A percentile compares a stretch with the other conserved stretches of the same genome.
Conservation (phyloP, 2,797 vertebrate species). For the Gephyroberyx darwinii region DNA sequence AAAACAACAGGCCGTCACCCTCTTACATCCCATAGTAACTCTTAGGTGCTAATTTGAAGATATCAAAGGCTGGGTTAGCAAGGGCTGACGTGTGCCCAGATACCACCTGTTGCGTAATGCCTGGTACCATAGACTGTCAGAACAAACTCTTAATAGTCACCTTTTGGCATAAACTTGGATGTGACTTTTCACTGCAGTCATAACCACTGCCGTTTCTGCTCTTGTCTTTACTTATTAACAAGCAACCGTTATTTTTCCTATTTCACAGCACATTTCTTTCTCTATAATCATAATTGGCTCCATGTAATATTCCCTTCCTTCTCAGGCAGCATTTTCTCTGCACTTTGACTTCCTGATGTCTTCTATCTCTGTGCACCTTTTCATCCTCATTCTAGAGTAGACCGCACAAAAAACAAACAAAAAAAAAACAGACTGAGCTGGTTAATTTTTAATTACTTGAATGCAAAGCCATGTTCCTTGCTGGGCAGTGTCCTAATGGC, state of each 20-base stretch:
- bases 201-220: neutral
- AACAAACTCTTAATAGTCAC: neutral
- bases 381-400: conserved; percentile 39
- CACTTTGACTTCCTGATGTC: conserved; percentile 54
- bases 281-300: conserved; percentile 39
- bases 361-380: conserved; percentile 29
- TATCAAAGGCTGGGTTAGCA: conserved; percentile 16
- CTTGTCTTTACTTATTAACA: conserved; percentile 9
- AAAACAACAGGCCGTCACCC: conserved; percentile 7
- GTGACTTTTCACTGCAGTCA: neutral
- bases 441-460: conserved; percentile 78
- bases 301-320: conserved; percentile 6
- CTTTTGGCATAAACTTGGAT: conserved; percentile 2
- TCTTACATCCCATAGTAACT: conserved; percentile 3
- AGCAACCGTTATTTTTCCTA: conserved; percentile 8
- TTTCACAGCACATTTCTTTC: conserved; percentile 15
- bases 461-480: conserved; percentile 57
- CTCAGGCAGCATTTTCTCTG: conserved; percentile 37
- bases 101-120: neutral
- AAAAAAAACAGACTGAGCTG: conserved; percentile 64
- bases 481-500: conserved; percentile 63
- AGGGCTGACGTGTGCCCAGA: neutral
- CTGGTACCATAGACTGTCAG: neutral
- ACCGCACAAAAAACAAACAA: conserved; percentile 45
- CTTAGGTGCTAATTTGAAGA: conserved; percentile 25